Percentiles rank a stretch among this genome's conserved stretches.
phyloP scores from a whole-genome alignment of 1,140 invertebrate genomes.

The Formica selysi region DNA sequence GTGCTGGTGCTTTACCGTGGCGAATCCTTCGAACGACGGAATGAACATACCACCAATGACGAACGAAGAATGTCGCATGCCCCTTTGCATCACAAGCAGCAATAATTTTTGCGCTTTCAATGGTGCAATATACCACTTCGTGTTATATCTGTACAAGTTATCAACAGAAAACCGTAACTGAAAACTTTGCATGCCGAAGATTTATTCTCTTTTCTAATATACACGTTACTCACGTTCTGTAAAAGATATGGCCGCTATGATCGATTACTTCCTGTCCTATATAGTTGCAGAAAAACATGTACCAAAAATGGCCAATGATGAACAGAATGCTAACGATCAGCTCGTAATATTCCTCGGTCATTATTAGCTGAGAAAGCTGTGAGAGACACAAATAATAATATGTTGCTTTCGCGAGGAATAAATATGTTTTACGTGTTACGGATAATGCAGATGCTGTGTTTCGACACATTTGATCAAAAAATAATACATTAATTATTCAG shows the following conservation, averaged over 20 bases:
- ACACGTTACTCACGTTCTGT: slow-evolving; percentile 34
- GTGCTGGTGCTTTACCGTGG: slow-evolving; percentile 44
- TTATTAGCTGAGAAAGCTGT: slow-evolving; percentile 30
- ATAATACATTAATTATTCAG: neutral
- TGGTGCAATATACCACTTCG: slow-evolving; percentile 60
- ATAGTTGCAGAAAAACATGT: slow-evolving; percentile 32
- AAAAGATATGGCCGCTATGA: slow-evolving; percentile 42
- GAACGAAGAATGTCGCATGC: slow-evolving; percentile 20
- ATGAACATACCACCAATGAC: slow-evolving; percentile 44
- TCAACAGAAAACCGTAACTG: neutral
- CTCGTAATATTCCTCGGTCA: neutral
- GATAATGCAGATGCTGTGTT: neutral
- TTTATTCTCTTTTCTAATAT: neutral
- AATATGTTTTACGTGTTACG: neutral
- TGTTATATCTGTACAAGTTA: slow-evolving; percentile 51
- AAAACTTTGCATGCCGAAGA: neutral
- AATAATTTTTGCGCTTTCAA: slow-evolving; percentile 60
- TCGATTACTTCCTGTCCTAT: slow-evolving; percentile 23
- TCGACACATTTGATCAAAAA: neutral
- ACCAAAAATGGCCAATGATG: neutral
- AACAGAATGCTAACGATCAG: neutral
- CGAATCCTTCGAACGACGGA: slow-evolving; percentile 61
- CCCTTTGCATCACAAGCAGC: slow-evolving; percentile 62
- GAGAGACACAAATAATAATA: neutral
- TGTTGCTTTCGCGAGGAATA: neutral